Evolutionary conservation across 2,888 invertebrate genomes (phyloP), one percentile per base, ranked within the genome.

Genomic region (Tachystola acroxantha): DNA sequence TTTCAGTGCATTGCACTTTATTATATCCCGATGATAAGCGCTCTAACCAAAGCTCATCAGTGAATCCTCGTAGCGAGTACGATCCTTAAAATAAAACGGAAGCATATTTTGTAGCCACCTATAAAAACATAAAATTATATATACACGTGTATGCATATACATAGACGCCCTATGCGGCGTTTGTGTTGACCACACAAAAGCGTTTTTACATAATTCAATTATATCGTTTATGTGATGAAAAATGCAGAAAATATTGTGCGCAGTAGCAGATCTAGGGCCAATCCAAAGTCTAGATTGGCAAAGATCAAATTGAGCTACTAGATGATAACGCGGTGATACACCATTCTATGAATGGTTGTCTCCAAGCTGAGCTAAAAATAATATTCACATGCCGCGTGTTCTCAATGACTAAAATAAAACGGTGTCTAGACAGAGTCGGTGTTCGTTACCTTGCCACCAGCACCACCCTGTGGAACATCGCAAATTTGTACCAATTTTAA

Each of bases 371-470:
- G 70, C 68, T 59, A 53, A 57, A 64, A 57, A 54, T 63, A 60
- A 46, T 55, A 16, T 16, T 7, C 16, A 55, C 78, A 77, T 76
- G 79, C 80, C 68, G 63, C 56, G 62, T 67, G 67, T 62, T 50
- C 53, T 54, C 53, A 54, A n/a, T 57, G 52, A 53, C 50, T 58
- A 68, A 48, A 69, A 56, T 53, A 46, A 71, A 70, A 72, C 54
- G 55, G 50, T 60, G 42, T 47, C 43, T 46, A 51, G 50, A 57
- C 47, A 45, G 49, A 45, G 49, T 54, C 51, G 51, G 45, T 43
- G 46, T 52, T 60, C 67, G 62, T 85, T 86, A 87, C 87, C 87
- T 87, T 87, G 62, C 69, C 76, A 57, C 80, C 80, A 53, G 72
- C 84, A 57, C 81, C 80, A 59, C 86, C 87, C 88, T 87, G 86